These are phyloP conservation scores for Apamea monoglypha DNA, from an alignment of 2,888 invertebrate genomes.

Conservation along the genomic window DNA sequence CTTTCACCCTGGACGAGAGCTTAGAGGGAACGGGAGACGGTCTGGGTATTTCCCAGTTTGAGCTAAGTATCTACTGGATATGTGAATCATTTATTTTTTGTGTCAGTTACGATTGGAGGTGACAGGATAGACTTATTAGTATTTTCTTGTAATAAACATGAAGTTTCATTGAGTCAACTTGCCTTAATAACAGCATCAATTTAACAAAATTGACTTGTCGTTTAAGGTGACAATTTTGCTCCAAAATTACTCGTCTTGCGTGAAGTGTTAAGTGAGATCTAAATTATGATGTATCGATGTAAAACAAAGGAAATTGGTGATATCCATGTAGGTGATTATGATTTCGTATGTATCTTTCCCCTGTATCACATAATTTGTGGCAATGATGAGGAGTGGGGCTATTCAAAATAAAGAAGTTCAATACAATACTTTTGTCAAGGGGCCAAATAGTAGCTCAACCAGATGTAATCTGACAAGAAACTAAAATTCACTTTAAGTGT, in stretches of 20 bases:
- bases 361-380: not conserved
- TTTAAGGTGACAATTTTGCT: not conserved
- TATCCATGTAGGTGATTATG: not conserved
- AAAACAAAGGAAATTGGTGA: not conserved
- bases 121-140: not conserved
- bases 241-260: not conserved
- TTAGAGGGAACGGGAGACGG: not conserved
- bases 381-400: not conserved
- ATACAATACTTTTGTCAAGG: not conserved
- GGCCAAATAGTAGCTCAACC: not conserved
- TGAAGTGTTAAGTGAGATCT: not conserved
- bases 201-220: not conserved
- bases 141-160: not conserved
- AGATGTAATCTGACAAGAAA: not conserved
- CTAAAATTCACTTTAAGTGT: not conserved
- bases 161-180: not conserved
- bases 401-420: not conserved
- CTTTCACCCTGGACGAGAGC: not conserved
- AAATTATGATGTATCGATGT: not conserved
- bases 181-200: not conserved
- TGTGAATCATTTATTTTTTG: conserved; percentile 20
- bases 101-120: not conserved
- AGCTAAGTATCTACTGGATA: not conserved
- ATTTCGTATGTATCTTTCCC: not conserved
- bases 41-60: conserved; percentile 39